Evolutionary conservation across 2,113 vertebrate species (phyloP).

Genomic region (Trachemys scripta): DNA sequence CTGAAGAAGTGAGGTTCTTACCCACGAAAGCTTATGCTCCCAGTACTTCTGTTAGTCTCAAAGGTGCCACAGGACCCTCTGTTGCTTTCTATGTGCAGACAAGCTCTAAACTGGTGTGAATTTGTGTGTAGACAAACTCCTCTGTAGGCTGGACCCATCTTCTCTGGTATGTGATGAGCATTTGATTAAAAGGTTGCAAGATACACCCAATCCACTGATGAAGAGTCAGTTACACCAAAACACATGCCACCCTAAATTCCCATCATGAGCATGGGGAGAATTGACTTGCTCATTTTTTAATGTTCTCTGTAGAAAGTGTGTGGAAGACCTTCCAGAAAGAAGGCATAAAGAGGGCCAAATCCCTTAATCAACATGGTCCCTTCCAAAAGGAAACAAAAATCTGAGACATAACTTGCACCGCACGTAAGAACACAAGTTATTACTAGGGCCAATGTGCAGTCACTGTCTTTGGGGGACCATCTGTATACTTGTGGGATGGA

Average conservation of each 20-base stretch:
- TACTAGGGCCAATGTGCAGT: not conserved
- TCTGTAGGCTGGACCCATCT: not conserved
- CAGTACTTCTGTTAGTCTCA: no score
- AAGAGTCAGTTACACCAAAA: not conserved
- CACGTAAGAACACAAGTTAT: not conserved
- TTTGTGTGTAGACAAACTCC: not conserved
- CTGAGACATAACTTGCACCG: not conserved
- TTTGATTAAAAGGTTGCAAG: not conserved
- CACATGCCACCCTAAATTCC: not conserved
- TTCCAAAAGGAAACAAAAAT: not conserved
- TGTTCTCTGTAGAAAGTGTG: not conserved
- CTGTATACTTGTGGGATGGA: not conserved
- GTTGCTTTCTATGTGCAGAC: not conserved
- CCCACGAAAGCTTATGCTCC: no score
- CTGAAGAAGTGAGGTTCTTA: no score
- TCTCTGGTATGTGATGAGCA: rapidly evolving
- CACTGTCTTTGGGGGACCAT: rapidly evolving
- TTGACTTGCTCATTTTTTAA: not conserved
- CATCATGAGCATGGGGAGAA: not conserved
- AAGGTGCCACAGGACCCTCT: no score
- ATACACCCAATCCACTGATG: not conserved
- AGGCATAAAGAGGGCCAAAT: not conserved
- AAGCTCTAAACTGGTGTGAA: not conserved
- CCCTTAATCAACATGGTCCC: not conserved
- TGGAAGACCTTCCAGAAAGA: not conserved